phyloP scores from a whole-genome alignment of 1,140 invertebrate genomes.

The Caerostris extrusa region DNA sequence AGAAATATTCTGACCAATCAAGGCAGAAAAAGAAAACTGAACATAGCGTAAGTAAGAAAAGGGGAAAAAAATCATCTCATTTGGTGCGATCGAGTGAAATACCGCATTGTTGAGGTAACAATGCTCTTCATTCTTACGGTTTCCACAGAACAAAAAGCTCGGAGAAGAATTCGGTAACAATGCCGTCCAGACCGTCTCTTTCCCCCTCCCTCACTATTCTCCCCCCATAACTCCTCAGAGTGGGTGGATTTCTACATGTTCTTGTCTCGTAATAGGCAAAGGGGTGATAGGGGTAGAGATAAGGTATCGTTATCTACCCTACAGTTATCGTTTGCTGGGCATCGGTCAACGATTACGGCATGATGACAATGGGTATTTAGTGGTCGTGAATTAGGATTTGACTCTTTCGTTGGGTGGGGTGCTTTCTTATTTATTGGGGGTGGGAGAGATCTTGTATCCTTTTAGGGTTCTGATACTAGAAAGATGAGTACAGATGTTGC shows the following conservation, averaged over 20 bases:
- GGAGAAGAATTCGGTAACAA: conserved; percentile 6
- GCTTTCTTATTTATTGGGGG: background rate
- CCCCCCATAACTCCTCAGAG: background rate
- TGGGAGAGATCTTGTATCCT: background rate
- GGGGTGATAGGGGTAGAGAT: background rate
- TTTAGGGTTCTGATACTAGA: background rate
- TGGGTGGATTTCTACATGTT: background rate
- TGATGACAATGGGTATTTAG: conserved; percentile 47
- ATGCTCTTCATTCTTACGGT: conserved; percentile 11
- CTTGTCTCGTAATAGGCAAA: background rate
- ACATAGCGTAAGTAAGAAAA: background rate
- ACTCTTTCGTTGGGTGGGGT: background rate
- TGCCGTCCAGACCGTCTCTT: background rate
- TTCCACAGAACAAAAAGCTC: background rate
- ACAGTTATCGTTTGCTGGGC: conserved; percentile 11
- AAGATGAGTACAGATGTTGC: background rate
- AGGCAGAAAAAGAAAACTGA: background rate
- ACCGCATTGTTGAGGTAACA: conserved; percentile 4
- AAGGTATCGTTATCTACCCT: conserved; percentile 36
- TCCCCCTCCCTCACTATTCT: background rate
- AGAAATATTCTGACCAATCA: conserved; percentile 39
- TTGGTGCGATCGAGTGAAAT: background rate
- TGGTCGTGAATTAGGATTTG: background rate
- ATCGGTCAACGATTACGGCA: conserved; percentile 36
- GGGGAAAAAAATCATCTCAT: background rate